Evolutionary conservation across 1,140 invertebrate species (phyloP).

Genomic region (Druon quercuslanigerum): DNA sequence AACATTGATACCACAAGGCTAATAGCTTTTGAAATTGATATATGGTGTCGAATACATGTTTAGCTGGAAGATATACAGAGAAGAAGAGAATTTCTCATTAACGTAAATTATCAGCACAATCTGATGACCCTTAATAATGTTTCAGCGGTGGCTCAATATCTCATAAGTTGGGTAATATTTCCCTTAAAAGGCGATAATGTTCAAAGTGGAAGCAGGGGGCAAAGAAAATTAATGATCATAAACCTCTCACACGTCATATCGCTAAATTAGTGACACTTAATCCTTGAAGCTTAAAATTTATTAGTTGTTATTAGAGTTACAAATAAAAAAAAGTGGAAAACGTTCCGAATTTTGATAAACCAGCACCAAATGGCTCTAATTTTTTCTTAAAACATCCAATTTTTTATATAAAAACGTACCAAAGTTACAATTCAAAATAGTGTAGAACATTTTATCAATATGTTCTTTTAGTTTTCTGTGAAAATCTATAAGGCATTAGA

Average conservation of each 20-base stretch:
- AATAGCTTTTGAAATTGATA: not conserved
- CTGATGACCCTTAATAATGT: constrained; percentile 1
- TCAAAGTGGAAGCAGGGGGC: not conserved
- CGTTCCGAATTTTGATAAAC: too few relatives aligned
- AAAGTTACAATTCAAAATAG: too few relatives aligned
- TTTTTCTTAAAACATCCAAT: too few relatives aligned
- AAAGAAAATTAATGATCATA: constrained; percentile 13
- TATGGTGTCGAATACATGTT: not conserved
- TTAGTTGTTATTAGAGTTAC: not conserved
- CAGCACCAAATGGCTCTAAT: too few relatives aligned
- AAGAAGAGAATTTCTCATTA: too few relatives aligned
- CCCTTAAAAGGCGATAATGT: constrained; percentile 6
- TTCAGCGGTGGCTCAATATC: not conserved
- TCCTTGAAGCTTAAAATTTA: not conserved
- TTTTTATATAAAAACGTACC: too few relatives aligned
- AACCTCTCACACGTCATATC: not conserved
- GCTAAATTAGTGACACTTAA: not conserved
- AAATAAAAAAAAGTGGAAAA: too few relatives aligned
- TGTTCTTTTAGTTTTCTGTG: too few relatives aligned
- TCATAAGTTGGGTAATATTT: constrained; percentile 8
- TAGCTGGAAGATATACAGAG: too few relatives aligned
- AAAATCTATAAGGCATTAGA: too few relatives aligned
- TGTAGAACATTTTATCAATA: too few relatives aligned
- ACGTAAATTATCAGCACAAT: not conserved
- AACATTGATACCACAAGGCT: not conserved